Base-by-base conservation (phyloP, 2,113 vertebrate species). In the Cettia cetti region DNA sequence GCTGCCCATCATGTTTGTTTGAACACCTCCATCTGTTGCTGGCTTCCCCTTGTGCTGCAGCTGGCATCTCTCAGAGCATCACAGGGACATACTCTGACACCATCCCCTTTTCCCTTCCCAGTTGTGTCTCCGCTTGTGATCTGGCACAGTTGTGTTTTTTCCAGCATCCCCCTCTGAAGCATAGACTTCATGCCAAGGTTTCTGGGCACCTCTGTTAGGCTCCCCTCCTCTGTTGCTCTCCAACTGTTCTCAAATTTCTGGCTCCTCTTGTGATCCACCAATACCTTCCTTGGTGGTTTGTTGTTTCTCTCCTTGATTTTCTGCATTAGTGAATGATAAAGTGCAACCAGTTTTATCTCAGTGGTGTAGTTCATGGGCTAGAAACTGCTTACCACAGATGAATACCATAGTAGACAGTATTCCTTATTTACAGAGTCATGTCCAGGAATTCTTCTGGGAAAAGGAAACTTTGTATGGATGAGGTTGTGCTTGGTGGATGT, bases 21-120 rank as follows among this genome's bases (percentile, higher is more conserved):
- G 91, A 96, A 85, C 65, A 87, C 65, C 74, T 79, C 83, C 94
- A 79, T 96, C 93, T 94, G 95, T 64, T 94, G 91, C 69, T 91
- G 80, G 74, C 81, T 64, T 92, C 95, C 94, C 33, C 49, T 60
- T 31, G 80, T 61, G 91, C 91, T 89, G 86, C 92, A 95, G 90
- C 92, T 94, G 92, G 66, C 91, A 63, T 13, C 86, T 88, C 53
- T 88, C 68, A 65, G 9, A 11, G 79, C 59, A 44, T 60, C 83
- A 60, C 0, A 0, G n/a, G 39, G 69, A 23, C 40, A 7, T 33
- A 45, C 57, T 89, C 56, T 75, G 86, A 64, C 86, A 72, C 74
- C 40, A 39, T 64, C 86, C 64, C 81, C 49, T 64, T 84, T 71
- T 87, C 45, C 37, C 61, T 76, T 61, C 61, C 49, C 53, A 75